Conservation (phyloP, 1,140 invertebrate genomes). For the Zaprionus inermis region DNA sequence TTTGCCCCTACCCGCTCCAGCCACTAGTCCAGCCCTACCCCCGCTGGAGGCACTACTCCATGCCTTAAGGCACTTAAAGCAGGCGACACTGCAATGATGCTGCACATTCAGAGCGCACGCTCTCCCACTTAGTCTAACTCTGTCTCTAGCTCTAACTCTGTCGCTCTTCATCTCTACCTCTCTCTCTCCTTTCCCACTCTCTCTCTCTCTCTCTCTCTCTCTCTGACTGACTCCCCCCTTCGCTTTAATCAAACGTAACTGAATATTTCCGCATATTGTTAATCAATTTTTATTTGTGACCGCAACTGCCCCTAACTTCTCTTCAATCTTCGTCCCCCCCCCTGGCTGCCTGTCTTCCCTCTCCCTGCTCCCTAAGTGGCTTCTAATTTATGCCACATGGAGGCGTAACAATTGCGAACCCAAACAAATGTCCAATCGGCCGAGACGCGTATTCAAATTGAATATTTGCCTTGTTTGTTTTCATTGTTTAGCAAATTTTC, state of each 20-base stretch:
- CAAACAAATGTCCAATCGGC: constrained; percentile 51
- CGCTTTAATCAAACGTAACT: constrained; percentile 66
- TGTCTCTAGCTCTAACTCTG: background rate
- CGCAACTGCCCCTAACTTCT: constrained; percentile 1
- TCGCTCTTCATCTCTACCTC: background rate
- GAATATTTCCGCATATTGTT: constrained; percentile 76
- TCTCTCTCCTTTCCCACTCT: background rate
- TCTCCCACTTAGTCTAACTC: background rate
- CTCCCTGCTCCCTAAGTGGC: constrained; percentile 26
- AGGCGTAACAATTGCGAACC: constrained; percentile 58
- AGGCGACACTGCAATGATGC: constrained; percentile 34
- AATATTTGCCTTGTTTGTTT: constrained; percentile 51
- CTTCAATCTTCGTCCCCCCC: background rate
- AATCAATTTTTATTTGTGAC: constrained; percentile 58
- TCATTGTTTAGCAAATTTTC: constrained; percentile 60
- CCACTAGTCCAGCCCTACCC: background rate
- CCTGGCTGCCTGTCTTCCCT: too few species aligned
- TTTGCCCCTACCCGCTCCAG: background rate
- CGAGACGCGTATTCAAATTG: constrained; percentile 47
- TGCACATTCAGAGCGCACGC: constrained; percentile 23
- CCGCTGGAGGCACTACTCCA: background rate
- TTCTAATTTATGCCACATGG: constrained; percentile 63
- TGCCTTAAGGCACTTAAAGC: constrained; percentile 30
- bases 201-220: background rate
- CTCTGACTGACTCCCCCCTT: background rate